These are phyloP conservation scores for Odontamblyopus rebecca DNA, from an alignment of 2,797 vertebrate genomes.

Conservation along the genomic window DNA sequence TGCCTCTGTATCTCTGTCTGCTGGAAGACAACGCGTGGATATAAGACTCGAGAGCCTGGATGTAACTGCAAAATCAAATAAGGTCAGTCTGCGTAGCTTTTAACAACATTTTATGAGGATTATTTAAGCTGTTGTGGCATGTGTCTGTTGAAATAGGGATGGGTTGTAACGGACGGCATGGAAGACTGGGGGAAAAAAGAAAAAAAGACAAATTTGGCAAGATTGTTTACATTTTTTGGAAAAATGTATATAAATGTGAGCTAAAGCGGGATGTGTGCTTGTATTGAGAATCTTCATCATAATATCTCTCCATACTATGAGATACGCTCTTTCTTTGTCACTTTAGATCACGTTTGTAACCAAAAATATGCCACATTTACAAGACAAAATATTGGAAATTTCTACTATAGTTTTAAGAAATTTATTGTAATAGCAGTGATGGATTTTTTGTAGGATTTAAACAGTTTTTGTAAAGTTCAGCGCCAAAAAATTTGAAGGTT, in stretches of 20 bases:
- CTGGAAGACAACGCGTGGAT: background rate
- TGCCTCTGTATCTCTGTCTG: background rate
- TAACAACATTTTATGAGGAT: background rate
- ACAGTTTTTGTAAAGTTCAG: background rate
- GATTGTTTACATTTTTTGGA: background rate
- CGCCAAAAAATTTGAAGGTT: background rate
- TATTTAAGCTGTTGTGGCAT: background rate
- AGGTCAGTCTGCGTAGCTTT: background rate
- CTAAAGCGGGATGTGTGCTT: too few species aligned
- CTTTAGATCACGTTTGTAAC: background rate
- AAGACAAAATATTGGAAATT: background rate
- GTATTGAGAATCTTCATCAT: background rate
- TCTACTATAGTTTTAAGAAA: background rate
- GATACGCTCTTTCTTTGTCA: background rate
- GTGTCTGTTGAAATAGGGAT: background rate
- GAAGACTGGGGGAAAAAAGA: background rate
- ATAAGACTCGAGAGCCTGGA: background rate
- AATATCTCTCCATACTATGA: background rate
- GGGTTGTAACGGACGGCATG: background rate
- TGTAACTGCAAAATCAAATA: background rate
- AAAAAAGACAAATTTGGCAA: background rate
- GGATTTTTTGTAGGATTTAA: background rate
- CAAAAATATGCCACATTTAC: background rate
- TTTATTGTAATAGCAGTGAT: background rate
- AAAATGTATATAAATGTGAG: background rate